Conservation (phyloP, 2,888 invertebrate species). For the Lepidocyrtinus sp. region DNA sequence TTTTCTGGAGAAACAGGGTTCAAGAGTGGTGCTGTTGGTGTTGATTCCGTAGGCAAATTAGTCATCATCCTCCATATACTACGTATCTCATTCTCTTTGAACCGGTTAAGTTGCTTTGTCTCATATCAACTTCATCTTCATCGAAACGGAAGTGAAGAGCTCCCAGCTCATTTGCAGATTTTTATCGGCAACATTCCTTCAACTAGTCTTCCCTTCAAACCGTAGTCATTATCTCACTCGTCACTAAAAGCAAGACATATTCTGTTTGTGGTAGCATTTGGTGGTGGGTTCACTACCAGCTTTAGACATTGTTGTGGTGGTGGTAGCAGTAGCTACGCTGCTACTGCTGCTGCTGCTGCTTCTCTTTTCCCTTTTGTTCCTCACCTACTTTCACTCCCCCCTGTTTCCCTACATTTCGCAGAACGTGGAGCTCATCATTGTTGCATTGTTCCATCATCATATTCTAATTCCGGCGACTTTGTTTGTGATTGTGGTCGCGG, state of each 20-base stretch:
- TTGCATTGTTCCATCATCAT: conserved; percentile 24
- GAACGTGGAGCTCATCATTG: conserved; percentile 19
- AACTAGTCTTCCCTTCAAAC: neutral
- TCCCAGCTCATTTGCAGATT: neutral
- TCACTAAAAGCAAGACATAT: neutral
- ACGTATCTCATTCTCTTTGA: neutral
- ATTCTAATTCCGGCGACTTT: conserved; percentile 21
- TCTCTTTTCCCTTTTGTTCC: conserved; percentile 19
- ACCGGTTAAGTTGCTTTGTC: too few species aligned
- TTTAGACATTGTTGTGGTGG: conserved; percentile 45
- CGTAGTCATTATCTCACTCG: neutral
- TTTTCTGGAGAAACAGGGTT: neutral
- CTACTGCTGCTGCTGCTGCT: conserved; percentile 43
- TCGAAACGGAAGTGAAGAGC: neutral
- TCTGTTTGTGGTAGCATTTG: conserved; percentile 47
- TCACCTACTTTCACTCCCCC: conserved; percentile 16
- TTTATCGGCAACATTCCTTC: neutral
- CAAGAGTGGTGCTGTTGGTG: conserved; percentile 26
- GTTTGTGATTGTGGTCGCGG: conserved; percentile 49
- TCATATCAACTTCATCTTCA: neutral
- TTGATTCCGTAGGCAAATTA: conserved; percentile 41
- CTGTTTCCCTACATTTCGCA: conserved; percentile 16
- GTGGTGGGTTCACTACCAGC: conserved; percentile 33
- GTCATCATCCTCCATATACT: conserved; percentile 28
- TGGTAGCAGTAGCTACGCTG: conserved; percentile 34